A percentile compares a stretch with the other conserved stretches of the same genome.
phyloP scores from a whole-genome alignment of 30 jellyfish, hydroid and myxozoan genomes.

The Catostylus mosaicus region DNA sequence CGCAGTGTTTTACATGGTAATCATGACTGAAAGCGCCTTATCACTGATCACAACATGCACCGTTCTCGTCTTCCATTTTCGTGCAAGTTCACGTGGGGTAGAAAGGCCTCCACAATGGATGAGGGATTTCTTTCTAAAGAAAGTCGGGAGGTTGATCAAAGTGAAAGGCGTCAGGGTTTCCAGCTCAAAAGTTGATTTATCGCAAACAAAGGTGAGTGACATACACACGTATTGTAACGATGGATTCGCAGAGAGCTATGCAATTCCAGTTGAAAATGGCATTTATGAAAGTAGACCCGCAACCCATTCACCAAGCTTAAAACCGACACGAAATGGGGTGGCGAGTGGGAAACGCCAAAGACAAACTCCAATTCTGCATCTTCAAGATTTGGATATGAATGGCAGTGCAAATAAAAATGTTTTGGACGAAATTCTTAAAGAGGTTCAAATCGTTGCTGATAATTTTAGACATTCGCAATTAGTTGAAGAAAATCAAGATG shows the following conservation, averaged over 20 bases:
- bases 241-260: conserved; percentile 66
- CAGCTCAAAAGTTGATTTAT: background rate
- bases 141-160: conserved; percentile 49
- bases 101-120: conserved; percentile 87
- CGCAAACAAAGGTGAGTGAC: background rate
- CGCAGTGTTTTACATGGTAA: conserved; percentile 83
- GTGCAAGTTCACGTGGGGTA: conserved; percentile 68
- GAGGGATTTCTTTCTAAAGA: conserved; percentile 56
- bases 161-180: conserved; percentile 30
- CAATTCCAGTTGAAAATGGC: conserved; percentile 57
- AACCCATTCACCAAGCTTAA: conserved; percentile 21
- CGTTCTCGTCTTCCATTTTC: conserved; percentile 80
- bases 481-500: conserved; percentile 74
- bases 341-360: conserved; percentile 17
- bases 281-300: conserved; percentile 19
- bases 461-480: conserved; percentile 57
- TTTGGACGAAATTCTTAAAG: conserved; percentile 60
- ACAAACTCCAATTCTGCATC: background rate
- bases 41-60: conserved; percentile 85
- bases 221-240: conserved; percentile 51
- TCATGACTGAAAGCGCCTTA: conserved; percentile 93
- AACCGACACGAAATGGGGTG: conserved; percentile 54
- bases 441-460: conserved; percentile 71
- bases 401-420: conserved; percentile 26
- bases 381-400: conserved; percentile 39